These are phyloP conservation scores for Leptinotarsa rubiginosa DNA, from an alignment of 2,888 invertebrate species.

Conservation along the genomic window DNA sequence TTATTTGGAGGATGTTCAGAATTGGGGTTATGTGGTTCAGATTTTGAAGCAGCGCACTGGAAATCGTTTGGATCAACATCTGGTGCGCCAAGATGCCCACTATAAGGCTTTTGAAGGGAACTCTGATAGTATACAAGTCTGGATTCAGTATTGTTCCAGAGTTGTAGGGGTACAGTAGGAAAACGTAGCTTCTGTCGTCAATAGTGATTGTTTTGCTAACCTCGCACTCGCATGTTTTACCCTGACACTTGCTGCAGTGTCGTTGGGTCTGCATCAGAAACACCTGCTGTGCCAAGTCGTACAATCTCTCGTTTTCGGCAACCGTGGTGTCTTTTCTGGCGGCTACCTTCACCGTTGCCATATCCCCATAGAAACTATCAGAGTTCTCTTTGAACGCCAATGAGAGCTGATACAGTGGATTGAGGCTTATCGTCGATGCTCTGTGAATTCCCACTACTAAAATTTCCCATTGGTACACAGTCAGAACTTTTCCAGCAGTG, in stretches of 20 bases:
- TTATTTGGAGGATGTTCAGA: conserved; percentile 64
- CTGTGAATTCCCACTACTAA: conserved; percentile 84
- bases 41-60: conserved; percentile 83
- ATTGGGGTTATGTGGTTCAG: conserved; percentile 65
- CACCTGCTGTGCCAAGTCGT: conserved; percentile 91
- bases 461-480: conserved; percentile 88
- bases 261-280: conserved; percentile 71
- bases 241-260: conserved; percentile 60
- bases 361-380: conserved; percentile 93
- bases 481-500: conserved; percentile 84
- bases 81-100: conserved; percentile 93
- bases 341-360: conserved; percentile 93
- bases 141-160: conserved; percentile 78
- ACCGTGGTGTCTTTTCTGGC: conserved; percentile 88
- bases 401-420: conserved; percentile 88
- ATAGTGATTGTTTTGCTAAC: conserved; percentile 68
- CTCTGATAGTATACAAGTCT: conserved; percentile 83
- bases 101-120: conserved; percentile 88
- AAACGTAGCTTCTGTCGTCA: conserved; percentile 90
- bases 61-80: conserved; percentile 91
- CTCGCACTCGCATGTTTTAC: conserved; percentile 65
- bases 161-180: conserved; percentile 85
- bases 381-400: conserved; percentile 92
- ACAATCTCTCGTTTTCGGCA: conserved; percentile 85
- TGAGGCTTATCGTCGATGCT: conserved; percentile 87